Base-by-base conservation (phyloP, 2,113 vertebrate species). In the Stigmatopora nigra region DNA sequence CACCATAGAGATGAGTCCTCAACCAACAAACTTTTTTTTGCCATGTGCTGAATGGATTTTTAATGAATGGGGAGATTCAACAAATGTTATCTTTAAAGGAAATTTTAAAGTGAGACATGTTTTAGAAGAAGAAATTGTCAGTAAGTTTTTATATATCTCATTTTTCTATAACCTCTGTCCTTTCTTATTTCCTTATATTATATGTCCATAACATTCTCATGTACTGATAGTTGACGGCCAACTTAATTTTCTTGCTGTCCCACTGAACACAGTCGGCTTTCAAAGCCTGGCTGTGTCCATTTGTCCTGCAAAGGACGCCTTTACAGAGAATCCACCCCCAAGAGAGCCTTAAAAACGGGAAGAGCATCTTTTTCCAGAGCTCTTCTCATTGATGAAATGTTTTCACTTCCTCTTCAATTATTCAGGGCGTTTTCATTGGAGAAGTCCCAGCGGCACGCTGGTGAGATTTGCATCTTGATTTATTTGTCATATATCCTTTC, bases 401-500 rank as follows among this genome's bases (percentile, higher is more conserved):
- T 88, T 89, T 84, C 83, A 84, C 83, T 79, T 82, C 79, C 84
- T 73, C 57, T 79, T 91, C 78, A 87, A 91, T 91, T 84, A 90
- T 92, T 89, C 77, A 91, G 70, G 16, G 65, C 71, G 82, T 88
- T 89, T 90, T 88, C 88, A 90, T 85, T 86, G 84, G 88, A 89
- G 85, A 89, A 86, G 81, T 89, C 88, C 88, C 88, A 84, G 75
- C 82, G 88, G 89, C 81, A 78, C 81, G 80, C 53, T 78, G 62
- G 84, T 89, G 84, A 90, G 87, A 90, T 91, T 91, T 90, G 88
- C 88, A 92, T 91, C 83, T 84, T 89, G 89, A 91, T 89, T 89
- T 92, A 90, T 91, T 90, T 92, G 89, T 91, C 90, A 90, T 90
- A 86, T 90, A 91, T 91, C 89, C 89, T 91, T 90, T 88, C 91